phyloP scores from a whole-genome alignment of 2,888 invertebrate species.

The Pyrgus malvae region DNA sequence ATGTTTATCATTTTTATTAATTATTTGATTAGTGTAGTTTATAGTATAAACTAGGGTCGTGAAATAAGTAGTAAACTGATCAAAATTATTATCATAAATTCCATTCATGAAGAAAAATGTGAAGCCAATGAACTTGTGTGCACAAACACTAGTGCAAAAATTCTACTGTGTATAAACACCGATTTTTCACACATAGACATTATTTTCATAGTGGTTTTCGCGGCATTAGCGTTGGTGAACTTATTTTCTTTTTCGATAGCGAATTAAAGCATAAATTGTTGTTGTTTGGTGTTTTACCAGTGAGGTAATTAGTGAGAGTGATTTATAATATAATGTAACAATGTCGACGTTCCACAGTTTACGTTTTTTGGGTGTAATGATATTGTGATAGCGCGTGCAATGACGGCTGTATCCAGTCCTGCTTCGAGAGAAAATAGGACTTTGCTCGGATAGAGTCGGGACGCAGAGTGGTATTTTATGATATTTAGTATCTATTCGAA shows the following conservation, averaged over 20 bases:
- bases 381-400: slow-evolving; percentile 71
- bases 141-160: not conserved
- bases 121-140: slow-evolving; percentile 27
- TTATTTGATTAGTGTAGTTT: too few relatives aligned
- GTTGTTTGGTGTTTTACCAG: slow-evolving; percentile 40
- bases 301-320: slow-evolving; percentile 36
- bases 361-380: slow-evolving; percentile 32
- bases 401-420: slow-evolving; percentile 55
- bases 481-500: slow-evolving; percentile 50
- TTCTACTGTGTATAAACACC: not conserved
- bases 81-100: too few relatives aligned
- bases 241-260: slow-evolving; percentile 54
- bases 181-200: slow-evolving; percentile 17
- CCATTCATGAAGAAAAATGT: too few relatives aligned
- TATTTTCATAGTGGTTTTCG: slow-evolving; percentile 56
- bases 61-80: too few relatives aligned
- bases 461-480: slow-evolving; percentile 52
- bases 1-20: too few relatives aligned
- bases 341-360: not conserved
- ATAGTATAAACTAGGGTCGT: too few relatives aligned
- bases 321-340: not conserved
- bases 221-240: slow-evolving; percentile 63
- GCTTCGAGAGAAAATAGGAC: slow-evolving; percentile 68
- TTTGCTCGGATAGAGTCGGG: slow-evolving; percentile 55
- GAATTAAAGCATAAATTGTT: slow-evolving; percentile 38